A percentile compares a stretch with the other conserved stretches of the same genome.
Conservation (phyloP, 2,888 invertebrate genomes). For the Monochamus alternatus region DNA sequence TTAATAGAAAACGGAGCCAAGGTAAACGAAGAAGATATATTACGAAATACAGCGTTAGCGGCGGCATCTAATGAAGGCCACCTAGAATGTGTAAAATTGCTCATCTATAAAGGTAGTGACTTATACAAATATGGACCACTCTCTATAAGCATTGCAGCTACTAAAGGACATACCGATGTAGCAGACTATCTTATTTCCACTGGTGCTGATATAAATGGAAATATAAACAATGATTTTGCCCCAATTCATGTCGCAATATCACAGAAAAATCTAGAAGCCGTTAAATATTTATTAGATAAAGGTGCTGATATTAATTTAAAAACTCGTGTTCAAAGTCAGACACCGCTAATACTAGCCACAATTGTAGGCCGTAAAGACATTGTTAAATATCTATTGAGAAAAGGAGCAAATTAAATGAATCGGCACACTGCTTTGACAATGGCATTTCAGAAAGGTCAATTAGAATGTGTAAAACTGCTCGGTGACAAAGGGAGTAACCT, state of each 20-base stretch:
- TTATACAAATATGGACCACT: background rate
- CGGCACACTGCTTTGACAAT: background rate
- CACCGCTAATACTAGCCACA: background rate
- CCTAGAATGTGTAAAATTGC: background rate
- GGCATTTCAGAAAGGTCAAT: background rate
- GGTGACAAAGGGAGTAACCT: background rate
- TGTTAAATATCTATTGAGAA: background rate
- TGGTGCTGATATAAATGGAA: background rate
- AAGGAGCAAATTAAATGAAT: background rate
- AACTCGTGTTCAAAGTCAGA: background rate
- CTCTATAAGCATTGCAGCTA: background rate
- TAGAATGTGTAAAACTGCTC: background rate
- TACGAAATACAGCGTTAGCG: background rate
- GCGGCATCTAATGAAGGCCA: background rate
- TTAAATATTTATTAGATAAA: background rate
- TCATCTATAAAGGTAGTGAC: background rate
- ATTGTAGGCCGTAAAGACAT: background rate
- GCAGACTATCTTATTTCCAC: background rate
- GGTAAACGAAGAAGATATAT: background rate
- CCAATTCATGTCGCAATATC: background rate
- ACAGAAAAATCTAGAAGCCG: background rate
- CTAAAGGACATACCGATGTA: background rate
- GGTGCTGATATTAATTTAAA: constrained; percentile 5
- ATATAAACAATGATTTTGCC: background rate
- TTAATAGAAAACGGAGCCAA: background rate